Conservation (phyloP, 2,797 vertebrate genomes). For the Cyclopterus lumpus region DNA sequence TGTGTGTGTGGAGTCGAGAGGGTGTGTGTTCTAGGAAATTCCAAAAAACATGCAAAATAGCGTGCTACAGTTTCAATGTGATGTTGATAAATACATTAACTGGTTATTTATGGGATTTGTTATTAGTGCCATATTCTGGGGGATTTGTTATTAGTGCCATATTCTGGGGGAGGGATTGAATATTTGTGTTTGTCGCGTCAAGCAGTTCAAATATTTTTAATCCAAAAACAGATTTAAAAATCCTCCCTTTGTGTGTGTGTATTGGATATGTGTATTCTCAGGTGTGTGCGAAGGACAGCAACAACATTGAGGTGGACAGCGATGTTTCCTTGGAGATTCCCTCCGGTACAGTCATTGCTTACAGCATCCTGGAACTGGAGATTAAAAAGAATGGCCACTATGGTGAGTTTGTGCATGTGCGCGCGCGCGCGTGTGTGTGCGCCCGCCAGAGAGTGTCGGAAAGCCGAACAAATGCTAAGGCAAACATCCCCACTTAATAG, state of each 20-base stretch:
- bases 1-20: not conserved
- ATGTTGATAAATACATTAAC: not conserved
- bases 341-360: slow-evolving; percentile 88
- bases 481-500: not conserved
- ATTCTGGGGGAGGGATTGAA: not conserved
- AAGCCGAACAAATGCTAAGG: not conserved
- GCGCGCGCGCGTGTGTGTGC: not conserved
- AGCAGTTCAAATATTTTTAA: not conserved
- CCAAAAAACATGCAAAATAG: not conserved
- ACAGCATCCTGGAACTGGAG: slow-evolving; percentile 86
- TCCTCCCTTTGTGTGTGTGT: not conserved
- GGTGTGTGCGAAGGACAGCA: slow-evolving; percentile 83
- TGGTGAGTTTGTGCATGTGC: slow-evolving; percentile 76
- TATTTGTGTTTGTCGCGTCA: not conserved
- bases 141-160: not conserved
- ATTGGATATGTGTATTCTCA: slow-evolving; percentile 46
- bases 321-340: slow-evolving; percentile 89
- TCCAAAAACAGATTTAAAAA: not conserved
- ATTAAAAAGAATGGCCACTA: slow-evolving; percentile 86
- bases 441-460: not conserved
- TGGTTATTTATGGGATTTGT: not conserved
- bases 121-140: no score
- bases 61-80: not conserved
- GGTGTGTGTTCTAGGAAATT: not conserved
- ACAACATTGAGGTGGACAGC: slow-evolving; percentile 75